Percentiles rank a stretch among this genome's conserved stretches.
These are phyloP conservation scores for Hypomecis atomaria DNA, from an alignment of 2,888 invertebrate genomes.

Conservation along the genomic window DNA sequence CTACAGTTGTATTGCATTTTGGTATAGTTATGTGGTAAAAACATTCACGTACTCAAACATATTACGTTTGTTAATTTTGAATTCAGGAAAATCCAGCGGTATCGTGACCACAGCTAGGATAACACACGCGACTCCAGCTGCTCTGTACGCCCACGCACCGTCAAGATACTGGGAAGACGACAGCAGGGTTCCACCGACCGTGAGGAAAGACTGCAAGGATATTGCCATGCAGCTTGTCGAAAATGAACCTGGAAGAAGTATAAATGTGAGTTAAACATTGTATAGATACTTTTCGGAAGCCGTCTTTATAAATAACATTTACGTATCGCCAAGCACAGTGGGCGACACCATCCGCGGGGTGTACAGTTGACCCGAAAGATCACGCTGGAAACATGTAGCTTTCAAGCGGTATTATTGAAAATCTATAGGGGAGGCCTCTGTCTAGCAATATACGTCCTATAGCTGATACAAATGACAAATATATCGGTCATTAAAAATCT, in stretches of 20 bases:
- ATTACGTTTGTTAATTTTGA: neutral
- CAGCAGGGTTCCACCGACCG: slow-evolving; percentile 88
- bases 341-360: no score
- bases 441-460: no score
- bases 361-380: no score
- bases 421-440: no score
- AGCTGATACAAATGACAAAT: no score
- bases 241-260: slow-evolving; percentile 89
- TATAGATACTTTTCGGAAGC: slow-evolving; percentile 8
- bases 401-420: no score
- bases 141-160: slow-evolving; percentile 90
- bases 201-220: slow-evolving; percentile 90
- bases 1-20: no score
- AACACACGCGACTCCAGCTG: slow-evolving; percentile 92
- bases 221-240: slow-evolving; percentile 91
- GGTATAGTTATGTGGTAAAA: no score
- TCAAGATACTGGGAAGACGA: slow-evolving; percentile 93
- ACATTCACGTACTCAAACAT: neutral
- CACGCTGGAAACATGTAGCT: no score
- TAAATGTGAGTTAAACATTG: slow-evolving; percentile 83
- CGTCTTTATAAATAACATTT: no score
- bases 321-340: no score
- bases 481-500: no score
- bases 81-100: slow-evolving; percentile 90
- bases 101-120: slow-evolving; percentile 92